Base-by-base conservation (phyloP, 1,140 invertebrate genomes). In the Cydia amplana region DNA sequence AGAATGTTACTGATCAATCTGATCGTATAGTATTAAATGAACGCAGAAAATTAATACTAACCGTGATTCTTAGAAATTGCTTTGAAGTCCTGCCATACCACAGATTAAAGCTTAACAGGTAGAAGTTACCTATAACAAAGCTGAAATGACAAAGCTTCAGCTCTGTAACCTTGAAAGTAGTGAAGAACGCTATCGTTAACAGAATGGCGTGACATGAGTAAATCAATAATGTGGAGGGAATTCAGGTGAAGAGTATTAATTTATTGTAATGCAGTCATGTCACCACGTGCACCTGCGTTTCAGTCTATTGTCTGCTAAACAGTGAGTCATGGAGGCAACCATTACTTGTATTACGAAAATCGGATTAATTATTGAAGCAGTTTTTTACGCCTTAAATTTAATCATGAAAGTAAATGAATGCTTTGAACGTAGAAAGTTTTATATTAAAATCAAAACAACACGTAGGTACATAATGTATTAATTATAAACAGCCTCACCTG, bases 231-330 rank as follows among this genome's bases (percentile, higher is more conserved):
- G 16, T 40, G 65, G 32, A 70, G 32, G 65, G 36, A 36, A 70
- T 70, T 40, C 18, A 70, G 65, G 25, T 70, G n/a, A 70, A 70
- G n/a, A 70, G n/a, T 70, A 36, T 70, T 70, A 40, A 70, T 70
- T 70, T 70, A 70, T 70, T 70, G 28, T 70, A 70, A 70, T 70
- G 16, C 32, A 70, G 65, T 36, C 65, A 18, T 36, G 28, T 40
- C 28, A 36, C 32, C 65, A 70, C 65, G 65, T 70, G 65, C 32
- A 70, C 32, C 64, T 28, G 25, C 64, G 18, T 67, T 67, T 18
- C 16, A 70, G 65, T 70, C 65, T 70, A 70, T 70, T 70, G 65
- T 70, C 65, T 70, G 28, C 32, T 36, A 70, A 70, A 70, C 65
- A 20, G n/a, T 70, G 65, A 70, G 36, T 70, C 65, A 70, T 40